Percentiles rank a stretch among this genome's conserved stretches.
Conservation (phyloP, 1,140 invertebrate species). For the Camponotus vicinus region DNA sequence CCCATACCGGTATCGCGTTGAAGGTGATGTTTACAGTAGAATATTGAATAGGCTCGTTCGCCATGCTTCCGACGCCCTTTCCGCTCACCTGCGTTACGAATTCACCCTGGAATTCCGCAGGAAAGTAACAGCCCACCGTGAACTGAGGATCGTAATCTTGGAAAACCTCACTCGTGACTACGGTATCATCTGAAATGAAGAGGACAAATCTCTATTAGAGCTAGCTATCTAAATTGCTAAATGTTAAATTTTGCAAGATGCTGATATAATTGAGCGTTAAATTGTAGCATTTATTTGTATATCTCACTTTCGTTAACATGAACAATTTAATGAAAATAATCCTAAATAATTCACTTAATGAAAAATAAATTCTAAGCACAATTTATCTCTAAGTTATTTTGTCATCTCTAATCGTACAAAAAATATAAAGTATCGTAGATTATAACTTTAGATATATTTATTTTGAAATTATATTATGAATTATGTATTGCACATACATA, state of each 20-base stretch:
- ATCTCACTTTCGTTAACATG: not conserved
- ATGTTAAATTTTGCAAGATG: not conserved
- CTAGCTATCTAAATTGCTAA: not conserved
- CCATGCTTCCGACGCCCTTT: constrained; percentile 78
- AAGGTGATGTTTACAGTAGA: constrained; percentile 88
- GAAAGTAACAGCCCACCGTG: constrained; percentile 88
- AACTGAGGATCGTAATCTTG: constrained; percentile 73
- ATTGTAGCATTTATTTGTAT: not conserved
- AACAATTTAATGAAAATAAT: not conserved
- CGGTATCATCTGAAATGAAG: constrained; percentile 71
- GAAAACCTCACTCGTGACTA: constrained; percentile 72
- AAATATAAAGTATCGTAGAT: not conserved
- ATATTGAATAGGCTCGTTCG: constrained; percentile 87
- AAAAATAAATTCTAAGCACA: not conserved
- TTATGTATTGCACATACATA: not conserved
- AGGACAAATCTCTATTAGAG: constrained; percentile 23
- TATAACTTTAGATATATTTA: constrained; percentile 14
- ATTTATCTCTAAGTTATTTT: not conserved
- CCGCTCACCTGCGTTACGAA: constrained; percentile 89
- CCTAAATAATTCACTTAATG: not conserved
- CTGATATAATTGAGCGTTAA: no score
- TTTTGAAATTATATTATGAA: not conserved
- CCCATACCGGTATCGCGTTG: constrained; percentile 90
- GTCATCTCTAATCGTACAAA: not conserved
- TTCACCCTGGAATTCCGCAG: constrained; percentile 90